Evolutionary conservation across 2,797 vertebrate species (phyloP).

Genomic region (Emys orbicularis): DNA sequence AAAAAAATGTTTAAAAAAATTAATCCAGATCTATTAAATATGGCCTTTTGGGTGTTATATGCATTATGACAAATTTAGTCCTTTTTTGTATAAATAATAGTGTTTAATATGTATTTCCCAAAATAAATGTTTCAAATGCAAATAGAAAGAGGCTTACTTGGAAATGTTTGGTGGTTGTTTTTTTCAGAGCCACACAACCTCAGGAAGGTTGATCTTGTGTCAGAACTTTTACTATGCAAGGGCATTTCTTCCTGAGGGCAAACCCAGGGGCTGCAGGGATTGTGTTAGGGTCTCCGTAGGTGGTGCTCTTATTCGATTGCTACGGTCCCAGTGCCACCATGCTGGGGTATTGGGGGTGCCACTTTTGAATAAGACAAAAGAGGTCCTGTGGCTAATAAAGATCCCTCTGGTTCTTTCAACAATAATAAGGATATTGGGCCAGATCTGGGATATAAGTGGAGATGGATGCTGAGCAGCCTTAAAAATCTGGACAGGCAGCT

Average conservation of each 20-base stretch:
- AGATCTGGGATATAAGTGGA: neutral
- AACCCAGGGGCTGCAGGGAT: neutral
- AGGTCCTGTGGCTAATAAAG: neutral
- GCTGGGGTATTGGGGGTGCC: neutral
- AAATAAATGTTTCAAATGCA: slow-evolving; percentile 94
- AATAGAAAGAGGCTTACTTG: slow-evolving; percentile 15
- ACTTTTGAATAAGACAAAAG: neutral
- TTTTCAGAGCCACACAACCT: neutral
- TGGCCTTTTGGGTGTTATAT: slow-evolving; percentile 89
- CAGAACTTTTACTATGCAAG: fast-evolving
- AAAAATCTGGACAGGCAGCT: fast-evolving
- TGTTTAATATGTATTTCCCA: slow-evolving; percentile 95
- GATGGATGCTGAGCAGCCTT: neutral
- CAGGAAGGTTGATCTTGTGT: fast-evolving
- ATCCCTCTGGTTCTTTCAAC: neutral
- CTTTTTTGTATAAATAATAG: slow-evolving; percentile 91
- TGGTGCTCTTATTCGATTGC: neutral
- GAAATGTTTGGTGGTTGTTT: slow-evolving; percentile 13
- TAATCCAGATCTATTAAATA: slow-evolving; percentile 76
- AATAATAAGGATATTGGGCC: fast-evolving
- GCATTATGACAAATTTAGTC: slow-evolving; percentile 87
- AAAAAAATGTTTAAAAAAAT: slow-evolving; percentile 39
- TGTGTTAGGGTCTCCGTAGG: neutral
- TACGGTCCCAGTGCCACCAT: neutral
- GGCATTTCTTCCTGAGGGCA: neutral